Base-by-base conservation (phyloP, 92 coral and sea anemone genomes). In the Siderastrea radians region DNA sequence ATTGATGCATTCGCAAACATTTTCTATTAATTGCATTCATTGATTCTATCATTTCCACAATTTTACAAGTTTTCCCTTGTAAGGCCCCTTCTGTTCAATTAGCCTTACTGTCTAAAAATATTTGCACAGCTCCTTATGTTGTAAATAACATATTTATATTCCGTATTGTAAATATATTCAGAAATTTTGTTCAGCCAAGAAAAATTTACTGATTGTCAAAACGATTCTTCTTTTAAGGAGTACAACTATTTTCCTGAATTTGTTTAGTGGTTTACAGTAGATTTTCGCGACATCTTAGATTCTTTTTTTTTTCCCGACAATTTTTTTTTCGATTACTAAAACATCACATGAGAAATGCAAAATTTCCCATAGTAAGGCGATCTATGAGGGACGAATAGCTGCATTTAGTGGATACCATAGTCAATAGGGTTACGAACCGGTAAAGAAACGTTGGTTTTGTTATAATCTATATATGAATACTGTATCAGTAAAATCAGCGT, bases 401-500 rank as follows among this genome's bases (percentile, higher is more conserved):
- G 38, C 38, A 26, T 26, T 26, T 26, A 26, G 38, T 26, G 38
- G 38, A 26, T 26, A 26, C 38, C 38, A 26, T 61, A 55, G 66
- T 14, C 17, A 2, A 14, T 61, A 1, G 17, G 3, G 17, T 3
- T 15, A 13, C 15, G 66, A 61, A 61, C 15, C 13, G 17, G 4
- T 4, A 73, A 48, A 71, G 38, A 49, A 54, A 16, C 47, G 2
- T 73, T 3, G 17, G 59, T 73, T 73, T 73, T 73, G 60, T 73
- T 73, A 73, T 49, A 17, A 48, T 46, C 48, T 19, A 17, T 66
- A 52, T 74, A 50, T 74, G 5, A 50, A 52, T 74, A 74, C 62
- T 74, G 78, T 74, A 74, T 74, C 78, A 74, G 78, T 74, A 74
- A 51, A 74, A 50, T 74, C 78, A 26, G 14, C 2, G 78, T 74